A percentile compares a stretch with the other conserved stretches of the same genome.
Evolutionary conservation across 2,113 vertebrate species (phyloP).

Genomic region (Tursiops truncatus): DNA sequence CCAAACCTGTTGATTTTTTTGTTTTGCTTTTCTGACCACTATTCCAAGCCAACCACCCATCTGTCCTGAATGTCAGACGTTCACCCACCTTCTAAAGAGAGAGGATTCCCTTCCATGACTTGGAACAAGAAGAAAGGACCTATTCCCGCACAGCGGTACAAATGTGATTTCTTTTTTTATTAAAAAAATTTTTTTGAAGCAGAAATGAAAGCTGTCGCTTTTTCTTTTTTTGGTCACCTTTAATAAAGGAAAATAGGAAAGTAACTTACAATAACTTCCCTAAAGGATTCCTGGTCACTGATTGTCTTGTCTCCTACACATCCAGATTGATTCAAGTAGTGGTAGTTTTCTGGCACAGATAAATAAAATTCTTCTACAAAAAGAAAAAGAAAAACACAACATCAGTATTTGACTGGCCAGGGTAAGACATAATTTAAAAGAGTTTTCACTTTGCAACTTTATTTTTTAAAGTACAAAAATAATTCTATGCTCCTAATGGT

Average conservation of each 20-base stretch:
- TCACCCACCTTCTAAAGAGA: neutral
- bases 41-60: neutral
- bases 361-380: constrained; percentile 92
- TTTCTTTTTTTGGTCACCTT: neutral
- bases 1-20: neutral
- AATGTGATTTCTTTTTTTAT: neutral
- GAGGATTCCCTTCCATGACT: neutral
- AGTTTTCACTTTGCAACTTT: neutral
- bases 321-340: constrained; percentile 95
- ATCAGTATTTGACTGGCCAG: neutral
- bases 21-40: accelerated
- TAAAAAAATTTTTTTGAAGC: neutral
- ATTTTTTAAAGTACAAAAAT: neutral
- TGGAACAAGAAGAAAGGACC: neutral
- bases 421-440: neutral
- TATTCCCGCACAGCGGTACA: accelerated
- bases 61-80: neutral
- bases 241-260: constrained; percentile 20
- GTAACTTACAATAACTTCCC: constrained; percentile 92
- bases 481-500: neutral
- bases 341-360: constrained; percentile 89
- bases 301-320: constrained; percentile 90
- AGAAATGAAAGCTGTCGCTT: neutral
- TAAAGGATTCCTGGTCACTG: constrained; percentile 91
- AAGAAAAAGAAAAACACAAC: constrained; percentile 42